Evolutionary conservation across 64 coral and sea anemone genomes (phyloP), one percentile per base, ranked within the genome.

Genomic region (Montipora foliosa): DNA sequence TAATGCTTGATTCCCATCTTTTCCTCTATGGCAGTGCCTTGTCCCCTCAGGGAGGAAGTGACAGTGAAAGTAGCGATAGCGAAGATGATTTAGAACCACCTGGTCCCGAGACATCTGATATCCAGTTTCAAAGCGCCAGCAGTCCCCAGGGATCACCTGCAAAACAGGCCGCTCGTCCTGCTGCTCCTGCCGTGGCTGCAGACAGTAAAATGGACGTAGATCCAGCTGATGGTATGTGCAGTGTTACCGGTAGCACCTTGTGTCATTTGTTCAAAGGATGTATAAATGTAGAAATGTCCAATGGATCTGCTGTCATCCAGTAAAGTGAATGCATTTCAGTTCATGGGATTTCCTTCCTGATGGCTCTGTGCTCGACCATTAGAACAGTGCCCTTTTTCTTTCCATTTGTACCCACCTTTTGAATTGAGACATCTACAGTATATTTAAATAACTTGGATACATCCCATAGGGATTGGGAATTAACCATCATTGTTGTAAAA

Each of bases 141-240:
- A 97, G 88, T 44, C 93, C 96, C 16, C 47, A 77, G 22, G 44
- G 55, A 47, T 95, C 93, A 22, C 96, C 96, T 74, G 44, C 45
- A n/a, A 97, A 93, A 66, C 87, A 95, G 75, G 68, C 83, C 47
- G 25, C 67, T 37, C 78, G 83, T 53, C 37, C 59, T 20, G 49
- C 66, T 48, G 53, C 92, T 67, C 44, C 59, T 50, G 50, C 47
- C 11, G 3, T 11, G 6, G 53, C 53, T 57, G 50, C 47, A 69
- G 93, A 95, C 64, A 87, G 88, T 53, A 98, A 98, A 83, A 98
- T 98, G 96, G 96, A 98, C 67, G 46, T 98, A 11, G 96, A 98
- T 93, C 88, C 93, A 66, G 79, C 73, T 61, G 90, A 95, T 82
- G 88, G 96, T 98, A 82, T 90, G 89, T 57, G 53, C 53, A 57